Evolutionary conservation across 2,888 invertebrate genomes (phyloP).

Genomic region (Thysanoteuthis rhombus): DNA sequence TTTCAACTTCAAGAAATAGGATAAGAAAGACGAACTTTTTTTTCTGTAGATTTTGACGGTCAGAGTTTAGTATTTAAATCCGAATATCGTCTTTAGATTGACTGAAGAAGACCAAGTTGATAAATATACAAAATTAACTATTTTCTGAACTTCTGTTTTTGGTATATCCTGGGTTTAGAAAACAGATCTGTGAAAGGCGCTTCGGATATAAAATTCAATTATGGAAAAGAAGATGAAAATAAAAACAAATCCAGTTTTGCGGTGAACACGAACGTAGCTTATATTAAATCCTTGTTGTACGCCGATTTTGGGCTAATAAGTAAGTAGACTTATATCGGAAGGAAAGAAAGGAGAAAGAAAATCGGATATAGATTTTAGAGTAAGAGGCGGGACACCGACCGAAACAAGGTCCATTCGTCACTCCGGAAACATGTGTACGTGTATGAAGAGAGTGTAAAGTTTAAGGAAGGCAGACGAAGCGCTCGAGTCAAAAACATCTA

Average conservation of each 20-base stretch:
- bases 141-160: too few species aligned
- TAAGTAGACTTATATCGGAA: neutral
- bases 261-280: neutral
- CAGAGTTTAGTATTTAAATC: too few species aligned
- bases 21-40: too few species aligned
- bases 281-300: neutral
- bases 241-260: neutral
- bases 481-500: too few species aligned
- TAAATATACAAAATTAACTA: too few species aligned
- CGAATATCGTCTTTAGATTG: too few species aligned
- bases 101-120: too few species aligned
- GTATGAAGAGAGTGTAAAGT: neutral
- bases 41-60: too few species aligned
- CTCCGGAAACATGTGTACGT: neutral
- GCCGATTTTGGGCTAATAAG: neutral
- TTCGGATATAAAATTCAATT: neutral
- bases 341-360: neutral
- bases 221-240: neutral
- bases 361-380: neutral
- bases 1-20: too few species aligned
- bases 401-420: neutral
- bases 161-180: too few species aligned
- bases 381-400: neutral
- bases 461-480: too few species aligned
- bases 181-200: neutral